Evolutionary conservation across 2,888 invertebrate genomes (phyloP).

Genomic region (Spilosoma lubricipeda): DNA sequence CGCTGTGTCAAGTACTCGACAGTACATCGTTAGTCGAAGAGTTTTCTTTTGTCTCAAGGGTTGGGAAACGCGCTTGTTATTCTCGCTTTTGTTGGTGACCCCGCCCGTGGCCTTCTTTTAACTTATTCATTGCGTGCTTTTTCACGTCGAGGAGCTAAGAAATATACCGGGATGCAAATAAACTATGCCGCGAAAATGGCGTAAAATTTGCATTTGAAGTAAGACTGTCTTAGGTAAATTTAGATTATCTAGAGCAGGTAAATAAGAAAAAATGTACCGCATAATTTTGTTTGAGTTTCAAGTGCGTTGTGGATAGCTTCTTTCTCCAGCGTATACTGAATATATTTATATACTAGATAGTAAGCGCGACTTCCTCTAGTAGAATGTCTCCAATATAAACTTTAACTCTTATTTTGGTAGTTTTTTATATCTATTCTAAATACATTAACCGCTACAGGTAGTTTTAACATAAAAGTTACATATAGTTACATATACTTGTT

Average conservation of each 20-base stretch:
- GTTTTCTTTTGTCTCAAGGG: constrained; percentile 78
- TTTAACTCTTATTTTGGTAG: background rate
- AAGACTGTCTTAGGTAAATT: constrained; percentile 7
- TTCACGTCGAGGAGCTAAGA: constrained; percentile 53
- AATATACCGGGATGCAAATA: constrained; percentile 49
- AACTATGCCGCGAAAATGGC: constrained; percentile 35
- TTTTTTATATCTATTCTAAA: background rate
- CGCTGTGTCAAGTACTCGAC: constrained; percentile 65
- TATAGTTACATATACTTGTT: background rate
- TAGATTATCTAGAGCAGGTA: background rate
- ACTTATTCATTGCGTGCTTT: constrained; percentile 72
- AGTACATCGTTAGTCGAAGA: constrained; percentile 75
- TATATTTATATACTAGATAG: background rate
- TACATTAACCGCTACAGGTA: background rate
- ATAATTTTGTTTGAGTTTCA: background rate
- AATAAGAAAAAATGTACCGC: background rate
- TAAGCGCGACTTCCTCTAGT: background rate
- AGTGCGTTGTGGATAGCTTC: background rate
- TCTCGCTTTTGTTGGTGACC: constrained; percentile 70
- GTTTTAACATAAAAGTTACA: background rate
- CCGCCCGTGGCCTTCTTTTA: constrained; percentile 69
- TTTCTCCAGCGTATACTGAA: too few species aligned
- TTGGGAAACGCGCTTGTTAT: constrained; percentile 69
- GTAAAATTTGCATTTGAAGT: constrained; percentile 41
- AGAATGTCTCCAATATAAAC: background rate